Evolutionary conservation across 2,797 vertebrate species (phyloP), one percentile per base, ranked within the genome.

Genomic region (Peromyscus attwateri): DNA sequence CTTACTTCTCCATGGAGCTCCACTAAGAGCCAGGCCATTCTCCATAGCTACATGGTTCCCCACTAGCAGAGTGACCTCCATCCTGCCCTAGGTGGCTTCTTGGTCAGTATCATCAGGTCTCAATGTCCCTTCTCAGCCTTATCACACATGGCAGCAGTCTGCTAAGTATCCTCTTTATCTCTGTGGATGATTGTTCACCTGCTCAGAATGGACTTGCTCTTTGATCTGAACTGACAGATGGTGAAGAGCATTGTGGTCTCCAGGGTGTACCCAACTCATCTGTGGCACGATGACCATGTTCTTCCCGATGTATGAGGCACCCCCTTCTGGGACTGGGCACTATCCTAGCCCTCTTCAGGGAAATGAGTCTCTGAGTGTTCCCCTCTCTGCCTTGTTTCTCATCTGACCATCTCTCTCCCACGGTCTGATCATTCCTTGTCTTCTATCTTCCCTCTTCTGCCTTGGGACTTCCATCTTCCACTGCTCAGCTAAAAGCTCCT

Each of bases 241-340:
- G 31, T 17, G 27, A 4, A 62, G 83, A 60, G 2, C 21, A 43
- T 49, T 62, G 16, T 80, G 19, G 66, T 55, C 49, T 81, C 25
- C 64, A 55, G 12, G 11, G 3, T 9, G 13, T 31, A 49, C 0
- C 0, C 57, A 5, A 6, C 1, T 23, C 34, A 12, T 70, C 43
- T 52, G 16, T 13, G 6, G 6, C n/a, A 0, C 0, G 0, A 31
- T 40, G 43, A 7, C 43, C 52, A 62, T 2, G 37, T 57, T 89
- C 14, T 14, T 0, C 7, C 17, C 31, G 40, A 3, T 14, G 81
- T 19, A 0, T 4, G 2, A 1, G 12, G 7, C 16, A 68, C 17
- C 23, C 5, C 10, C 10, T 52, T 29, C 79, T 40, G 3, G 10
- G 29, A 23, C 19, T 8, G 0, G 0, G 1, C 8, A 27, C 19